Conservation (phyloP, 2,888 invertebrate genomes). For the Hydroisotoma schaefferi region DNA sequence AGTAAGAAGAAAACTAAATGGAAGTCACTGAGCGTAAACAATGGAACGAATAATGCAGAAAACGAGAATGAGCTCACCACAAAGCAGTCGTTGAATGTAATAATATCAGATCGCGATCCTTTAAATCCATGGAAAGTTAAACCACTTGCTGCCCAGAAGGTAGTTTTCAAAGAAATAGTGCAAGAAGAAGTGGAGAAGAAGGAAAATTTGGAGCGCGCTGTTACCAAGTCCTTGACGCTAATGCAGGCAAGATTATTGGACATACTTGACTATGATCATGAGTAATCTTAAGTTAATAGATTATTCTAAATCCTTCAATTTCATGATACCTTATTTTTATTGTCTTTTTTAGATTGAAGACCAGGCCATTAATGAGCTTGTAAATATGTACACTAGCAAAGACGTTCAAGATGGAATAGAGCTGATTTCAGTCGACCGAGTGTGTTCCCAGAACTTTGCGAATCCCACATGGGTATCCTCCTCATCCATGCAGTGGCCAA, state of each 20-base stretch:
- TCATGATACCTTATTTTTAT: not conserved
- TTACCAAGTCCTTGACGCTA: constrained; percentile 67
- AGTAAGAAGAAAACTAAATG: constrained; percentile 40
- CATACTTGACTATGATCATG: not conserved
- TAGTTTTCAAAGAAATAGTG: constrained; percentile 60
- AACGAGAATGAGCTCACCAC: not conserved
- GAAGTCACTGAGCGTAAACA: constrained; percentile 25
- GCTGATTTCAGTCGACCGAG: constrained; percentile 28
- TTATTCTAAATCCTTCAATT: not conserved
- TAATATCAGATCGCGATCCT: constrained; percentile 11
- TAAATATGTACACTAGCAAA: constrained; percentile 68
- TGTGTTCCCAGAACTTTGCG: constrained; percentile 23
- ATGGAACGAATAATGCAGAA: not conserved
- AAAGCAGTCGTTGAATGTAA: too few species aligned
- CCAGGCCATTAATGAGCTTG: constrained; percentile 74
- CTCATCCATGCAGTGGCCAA: too few species aligned
- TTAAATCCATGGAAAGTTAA: constrained; percentile 38
- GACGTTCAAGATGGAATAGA: constrained; percentile 62
- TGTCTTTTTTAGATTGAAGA: constrained; percentile 68
- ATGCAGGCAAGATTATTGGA: constrained; percentile 63
- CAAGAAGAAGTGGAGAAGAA: constrained; percentile 70
- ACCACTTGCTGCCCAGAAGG: not conserved
- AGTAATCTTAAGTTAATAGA: not conserved
- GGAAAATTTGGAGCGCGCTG: constrained; percentile 66
- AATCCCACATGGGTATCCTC: constrained; percentile 39